These are phyloP conservation scores for Nebria brevicollis DNA, from an alignment of 2,888 invertebrate genomes.

Conservation along the genomic window DNA sequence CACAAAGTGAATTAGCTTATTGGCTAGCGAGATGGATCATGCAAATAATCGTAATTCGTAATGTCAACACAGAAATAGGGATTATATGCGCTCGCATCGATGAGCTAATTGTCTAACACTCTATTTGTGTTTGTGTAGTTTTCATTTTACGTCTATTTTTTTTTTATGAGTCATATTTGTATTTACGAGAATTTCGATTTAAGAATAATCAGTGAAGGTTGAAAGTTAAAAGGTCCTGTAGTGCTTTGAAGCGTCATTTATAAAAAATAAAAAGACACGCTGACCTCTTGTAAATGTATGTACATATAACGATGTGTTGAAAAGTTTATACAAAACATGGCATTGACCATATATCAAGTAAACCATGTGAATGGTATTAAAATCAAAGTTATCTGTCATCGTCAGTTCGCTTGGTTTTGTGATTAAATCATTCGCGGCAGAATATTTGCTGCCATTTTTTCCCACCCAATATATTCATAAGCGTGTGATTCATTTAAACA, in stretches of 20 bases:
- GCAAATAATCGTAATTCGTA: constrained; percentile 43
- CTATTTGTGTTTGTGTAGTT: neutral
- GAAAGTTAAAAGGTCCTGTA: no score
- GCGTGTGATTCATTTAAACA: neutral
- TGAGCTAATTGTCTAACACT: neutral
- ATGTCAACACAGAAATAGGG: constrained; percentile 28
- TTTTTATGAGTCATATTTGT: neutral
- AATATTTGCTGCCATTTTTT: neutral
- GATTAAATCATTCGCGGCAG: neutral
- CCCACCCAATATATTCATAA: neutral
- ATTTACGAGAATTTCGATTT: no score
- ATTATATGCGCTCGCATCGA: constrained; percentile 9
- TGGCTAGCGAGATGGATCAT: constrained; percentile 25
- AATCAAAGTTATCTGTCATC: constrained; percentile 45
- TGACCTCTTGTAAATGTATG: no score
- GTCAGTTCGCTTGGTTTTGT: neutral
- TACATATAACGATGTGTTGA: constrained; percentile 6
- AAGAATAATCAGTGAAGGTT: no score
- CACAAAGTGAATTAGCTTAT: constrained; percentile 40
- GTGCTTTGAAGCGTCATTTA: no score
- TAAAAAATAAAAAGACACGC: no score
- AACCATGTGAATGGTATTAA: constrained; percentile 36
- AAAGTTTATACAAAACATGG: constrained; percentile 38
- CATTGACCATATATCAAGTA: constrained; percentile 36
- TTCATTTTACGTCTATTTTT: neutral